Percentiles rank a stretch among this genome's conserved stretches.
Conservation (phyloP, 2,888 invertebrate genomes). For the Dasypogon diadema region DNA sequence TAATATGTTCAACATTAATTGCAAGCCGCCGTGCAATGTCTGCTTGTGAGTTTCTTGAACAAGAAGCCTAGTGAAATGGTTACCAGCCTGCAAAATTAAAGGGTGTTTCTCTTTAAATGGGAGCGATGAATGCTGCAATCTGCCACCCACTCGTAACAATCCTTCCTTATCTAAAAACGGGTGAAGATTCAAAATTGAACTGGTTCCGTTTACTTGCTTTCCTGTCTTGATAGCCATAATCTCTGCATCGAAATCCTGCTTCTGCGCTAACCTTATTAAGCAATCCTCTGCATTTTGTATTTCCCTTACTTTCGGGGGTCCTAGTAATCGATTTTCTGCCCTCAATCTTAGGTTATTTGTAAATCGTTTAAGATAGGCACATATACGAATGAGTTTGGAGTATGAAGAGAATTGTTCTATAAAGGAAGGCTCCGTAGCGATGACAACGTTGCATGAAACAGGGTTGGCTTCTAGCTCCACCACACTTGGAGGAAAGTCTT, state of each 20-base stretch:
- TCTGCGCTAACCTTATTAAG: not conserved
- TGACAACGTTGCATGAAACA: not conserved
- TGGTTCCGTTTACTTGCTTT: not conserved
- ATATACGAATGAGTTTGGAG: not conserved
- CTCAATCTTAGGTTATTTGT: not conserved
- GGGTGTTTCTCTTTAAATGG: conserved; percentile 6
- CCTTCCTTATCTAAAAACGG: conserved; percentile 50
- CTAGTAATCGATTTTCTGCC: not conserved
- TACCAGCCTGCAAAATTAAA: conserved; percentile 57
- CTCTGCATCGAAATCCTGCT: not conserved
- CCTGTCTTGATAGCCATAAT: not conserved
- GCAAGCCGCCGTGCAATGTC: conserved; percentile 56
- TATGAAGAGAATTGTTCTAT: not conserved
- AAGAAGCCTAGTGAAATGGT: conserved; percentile 7
- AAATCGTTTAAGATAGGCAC: conserved; percentile 4
- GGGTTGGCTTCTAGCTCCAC: not conserved
- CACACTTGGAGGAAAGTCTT: not conserved
- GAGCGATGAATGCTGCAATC: not conserved
- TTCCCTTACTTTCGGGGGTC: not conserved
- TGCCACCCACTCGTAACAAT: conserved; percentile 5
- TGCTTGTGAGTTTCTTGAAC: conserved; percentile 39
- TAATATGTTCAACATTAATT: conserved; percentile 53
- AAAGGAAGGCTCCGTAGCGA: not conserved
- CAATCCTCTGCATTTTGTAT: not conserved
- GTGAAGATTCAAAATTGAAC: not conserved